phyloP scores from a whole-genome alignment of 2,888 invertebrate species.

The Tiliacea aurago region DNA sequence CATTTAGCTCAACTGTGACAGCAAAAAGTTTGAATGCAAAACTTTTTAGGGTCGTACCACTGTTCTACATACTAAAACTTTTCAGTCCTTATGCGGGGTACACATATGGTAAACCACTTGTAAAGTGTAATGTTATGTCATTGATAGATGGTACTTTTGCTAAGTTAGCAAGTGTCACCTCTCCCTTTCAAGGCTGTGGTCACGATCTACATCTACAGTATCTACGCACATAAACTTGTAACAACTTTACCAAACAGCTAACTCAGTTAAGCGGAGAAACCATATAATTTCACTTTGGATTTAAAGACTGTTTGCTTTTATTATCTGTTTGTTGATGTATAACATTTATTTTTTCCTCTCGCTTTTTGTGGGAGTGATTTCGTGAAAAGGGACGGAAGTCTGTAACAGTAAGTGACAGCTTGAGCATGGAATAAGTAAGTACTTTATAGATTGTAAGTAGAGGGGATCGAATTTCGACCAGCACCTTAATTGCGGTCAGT shows the following conservation, averaged over 20 bases:
- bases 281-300: constrained; percentile 49
- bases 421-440: too few relatives aligned
- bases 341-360: too few relatives aligned
- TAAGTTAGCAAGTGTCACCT: constrained; percentile 43
- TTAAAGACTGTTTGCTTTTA: constrained; percentile 21
- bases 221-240: constrained; percentile 47
- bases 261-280: constrained; percentile 45
- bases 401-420: too few relatives aligned
- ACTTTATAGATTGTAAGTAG: too few relatives aligned
- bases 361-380: too few relatives aligned
- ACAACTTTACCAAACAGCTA: constrained; percentile 49
- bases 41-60: background rate
- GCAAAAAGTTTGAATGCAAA: constrained; percentile 22
- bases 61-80: constrained; percentile 5
- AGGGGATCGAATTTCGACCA: too few relatives aligned
- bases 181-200: constrained; percentile 44
- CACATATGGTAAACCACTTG: constrained; percentile 34
- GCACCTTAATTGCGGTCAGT: too few relatives aligned
- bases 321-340: constrained; percentile 17
- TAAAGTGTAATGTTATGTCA: constrained; percentile 45
- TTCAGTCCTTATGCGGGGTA: constrained; percentile 17
- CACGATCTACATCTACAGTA: constrained; percentile 38
- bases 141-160: constrained; percentile 55
- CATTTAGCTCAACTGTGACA: background rate
- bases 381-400: too few relatives aligned